Evolutionary conservation across 2,797 vertebrate genomes (phyloP).

Genomic region (Sebastes steindachneri): DNA sequence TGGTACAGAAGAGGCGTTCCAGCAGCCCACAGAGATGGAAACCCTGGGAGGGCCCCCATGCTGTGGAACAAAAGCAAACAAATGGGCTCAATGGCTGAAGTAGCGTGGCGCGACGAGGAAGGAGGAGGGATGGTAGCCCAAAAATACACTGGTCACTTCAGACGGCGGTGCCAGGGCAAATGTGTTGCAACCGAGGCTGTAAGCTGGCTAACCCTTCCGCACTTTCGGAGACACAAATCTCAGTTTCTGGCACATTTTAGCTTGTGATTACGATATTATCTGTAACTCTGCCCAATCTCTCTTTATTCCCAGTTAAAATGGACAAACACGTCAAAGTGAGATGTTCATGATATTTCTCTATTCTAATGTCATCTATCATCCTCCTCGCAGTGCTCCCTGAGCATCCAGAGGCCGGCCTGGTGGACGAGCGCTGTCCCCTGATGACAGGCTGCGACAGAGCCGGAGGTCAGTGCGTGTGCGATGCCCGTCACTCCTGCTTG

Average conservation of each 20-base stretch:
- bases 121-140: conserved; percentile 47
- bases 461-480: conserved; percentile 80
- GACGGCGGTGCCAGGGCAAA: conserved; percentile 15
- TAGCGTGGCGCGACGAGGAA: conserved; percentile 55
- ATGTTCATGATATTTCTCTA: neutral
- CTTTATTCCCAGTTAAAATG: neutral
- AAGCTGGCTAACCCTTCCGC: conserved; percentile 8
- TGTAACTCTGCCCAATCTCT: neutral
- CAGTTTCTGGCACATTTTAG: neutral
- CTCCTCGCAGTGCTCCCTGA: conserved; percentile 70
- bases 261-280: neutral
- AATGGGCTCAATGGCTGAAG: conserved; percentile 69
- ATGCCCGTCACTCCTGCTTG: conserved; percentile 80
- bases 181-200: conserved; percentile 36
- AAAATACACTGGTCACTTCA: conserved; percentile 56
- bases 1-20: conserved; percentile 54
- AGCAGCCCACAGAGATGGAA: conserved; percentile 50
- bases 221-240: conserved; percentile 18
- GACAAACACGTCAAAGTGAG: neutral
- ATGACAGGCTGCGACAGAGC: conserved; percentile 81
- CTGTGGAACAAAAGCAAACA: conserved; percentile 78
- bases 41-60: conserved; percentile 72
- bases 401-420: conserved; percentile 73
- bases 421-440: conserved; percentile 82
- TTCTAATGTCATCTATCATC: neutral